phyloP scores from a whole-genome alignment of 1,140 invertebrate genomes.

The Drosophila repleta region DNA sequence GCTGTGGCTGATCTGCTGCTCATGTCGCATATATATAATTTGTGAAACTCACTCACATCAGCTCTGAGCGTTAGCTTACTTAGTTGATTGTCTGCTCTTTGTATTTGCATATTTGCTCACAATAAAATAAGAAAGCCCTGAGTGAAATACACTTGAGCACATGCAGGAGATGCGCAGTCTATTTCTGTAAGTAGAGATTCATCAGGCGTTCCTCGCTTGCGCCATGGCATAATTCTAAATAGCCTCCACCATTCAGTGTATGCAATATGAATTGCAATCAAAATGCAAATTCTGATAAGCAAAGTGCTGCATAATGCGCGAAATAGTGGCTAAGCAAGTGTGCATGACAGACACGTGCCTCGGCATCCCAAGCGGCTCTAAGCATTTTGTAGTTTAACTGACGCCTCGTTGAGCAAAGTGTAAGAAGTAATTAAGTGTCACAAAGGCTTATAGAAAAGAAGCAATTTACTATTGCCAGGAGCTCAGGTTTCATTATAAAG shows the following conservation, averaged over 20 bases:
- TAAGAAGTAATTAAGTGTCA: background rate
- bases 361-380: background rate
- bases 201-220: too few species aligned
- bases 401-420: too few species aligned
- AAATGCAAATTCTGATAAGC: slow-evolving; percentile 27
- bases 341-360: slow-evolving; percentile 1
- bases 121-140: background rate
- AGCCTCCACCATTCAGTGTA: background rate
- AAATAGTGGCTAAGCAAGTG: background rate
- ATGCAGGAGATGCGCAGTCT: too few species aligned
- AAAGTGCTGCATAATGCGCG: slow-evolving; percentile 13
- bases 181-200: too few species aligned
- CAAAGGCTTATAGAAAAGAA: background rate
- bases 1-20: slow-evolving; percentile 26
- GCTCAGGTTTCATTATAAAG: background rate
- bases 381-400: background rate
- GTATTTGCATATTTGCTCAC: slow-evolving; percentile 29
- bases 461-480: background rate
- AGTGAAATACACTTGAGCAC: background rate
- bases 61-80: background rate
- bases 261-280: slow-evolving; percentile 34
- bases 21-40: slow-evolving; percentile 24
- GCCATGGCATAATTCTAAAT: too few species aligned
- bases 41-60: slow-evolving; percentile 28
- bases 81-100: slow-evolving; percentile 25